Percentiles rank a stretch among this genome's conserved stretches.
phyloP scores from a whole-genome alignment of 2,113 vertebrate species.

The Geococcyx californianus region DNA sequence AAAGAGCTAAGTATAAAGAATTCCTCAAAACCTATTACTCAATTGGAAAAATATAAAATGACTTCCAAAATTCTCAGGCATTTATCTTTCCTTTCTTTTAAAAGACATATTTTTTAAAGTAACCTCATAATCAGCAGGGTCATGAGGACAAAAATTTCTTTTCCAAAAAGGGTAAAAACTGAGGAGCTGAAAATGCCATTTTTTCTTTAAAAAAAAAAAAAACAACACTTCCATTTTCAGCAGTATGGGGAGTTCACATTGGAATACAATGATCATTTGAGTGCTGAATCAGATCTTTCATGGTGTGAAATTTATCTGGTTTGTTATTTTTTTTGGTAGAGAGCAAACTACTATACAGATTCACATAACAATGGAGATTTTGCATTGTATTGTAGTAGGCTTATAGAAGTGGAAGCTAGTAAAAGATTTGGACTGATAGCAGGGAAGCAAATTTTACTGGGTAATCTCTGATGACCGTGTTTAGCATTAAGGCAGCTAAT shows the following conservation, averaged over 20 bases:
- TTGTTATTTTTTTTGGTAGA: background rate
- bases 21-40: background rate
- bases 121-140: constrained; percentile 50
- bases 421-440: background rate
- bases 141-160: background rate
- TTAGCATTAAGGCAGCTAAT: background rate
- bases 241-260: background rate
- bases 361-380: background rate
- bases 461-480: background rate
- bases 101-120: background rate
- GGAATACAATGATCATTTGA: background rate
- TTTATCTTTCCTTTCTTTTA: background rate
- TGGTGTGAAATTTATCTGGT: background rate
- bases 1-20: background rate
- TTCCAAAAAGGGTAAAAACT: background rate
- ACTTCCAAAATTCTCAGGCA: background rate
- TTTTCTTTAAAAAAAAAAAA: background rate
- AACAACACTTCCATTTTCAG: background rate
- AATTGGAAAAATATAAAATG: background rate
- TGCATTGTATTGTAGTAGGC: background rate
- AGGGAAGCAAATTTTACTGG: background rate
- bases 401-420: background rate
- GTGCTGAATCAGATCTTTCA: background rate
- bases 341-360: background rate
- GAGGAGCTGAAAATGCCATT: constrained; percentile 38